Evolutionary conservation across 2,113 vertebrate genomes (phyloP), one percentile per base, ranked within the genome.

Genomic region (Nothoprocta perdicaria): DNA sequence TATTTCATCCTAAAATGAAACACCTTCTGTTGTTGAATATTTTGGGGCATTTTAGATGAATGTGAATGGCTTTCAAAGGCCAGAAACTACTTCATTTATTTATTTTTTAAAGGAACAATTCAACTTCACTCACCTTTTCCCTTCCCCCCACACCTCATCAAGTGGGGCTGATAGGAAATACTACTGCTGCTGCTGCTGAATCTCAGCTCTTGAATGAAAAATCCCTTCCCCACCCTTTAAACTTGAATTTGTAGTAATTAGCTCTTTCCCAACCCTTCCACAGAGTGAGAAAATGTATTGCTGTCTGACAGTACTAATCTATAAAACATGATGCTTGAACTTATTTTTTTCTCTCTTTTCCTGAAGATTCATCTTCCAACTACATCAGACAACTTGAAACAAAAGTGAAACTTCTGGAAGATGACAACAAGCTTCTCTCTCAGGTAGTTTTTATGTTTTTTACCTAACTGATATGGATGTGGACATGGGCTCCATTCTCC

Each of bases 311-410:
- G 26, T 78, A 52, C 63, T 72, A 84, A 23, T 13, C 45, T 85
- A 43, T 84, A 78, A 40, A 18, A 48, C 62, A 60, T 78, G 62
- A 91, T 89, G 14, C 35, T 89, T 83, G 95, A 94, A 82, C 4
- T 0, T 81, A 4, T 73, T 41, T 66, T 53, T 73, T 41, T 66
- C 63, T 72, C 48, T 94, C 31, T 94, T 84, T 92, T 92, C 24
- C 75, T 97, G 16, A 96, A 99, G 99, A 99, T 97, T 95, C 98
- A 10, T 98, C 99, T 76, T 98, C 98, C 93, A 98, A 98, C 97
- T 99, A 99, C 95, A 98, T 99, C 97, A 97, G 98, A 81, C 99
- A 99, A 96, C 98, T 99, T 96, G 99, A 99, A 97, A 98, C 98
- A 73, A 99, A 99, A 97, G 98, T 98, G 95, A 98, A 98, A 87